Percentiles rank a stretch among this genome's conserved stretches.
Conservation (phyloP, 1,140 invertebrate genomes). For the Psix sp. region DNA sequence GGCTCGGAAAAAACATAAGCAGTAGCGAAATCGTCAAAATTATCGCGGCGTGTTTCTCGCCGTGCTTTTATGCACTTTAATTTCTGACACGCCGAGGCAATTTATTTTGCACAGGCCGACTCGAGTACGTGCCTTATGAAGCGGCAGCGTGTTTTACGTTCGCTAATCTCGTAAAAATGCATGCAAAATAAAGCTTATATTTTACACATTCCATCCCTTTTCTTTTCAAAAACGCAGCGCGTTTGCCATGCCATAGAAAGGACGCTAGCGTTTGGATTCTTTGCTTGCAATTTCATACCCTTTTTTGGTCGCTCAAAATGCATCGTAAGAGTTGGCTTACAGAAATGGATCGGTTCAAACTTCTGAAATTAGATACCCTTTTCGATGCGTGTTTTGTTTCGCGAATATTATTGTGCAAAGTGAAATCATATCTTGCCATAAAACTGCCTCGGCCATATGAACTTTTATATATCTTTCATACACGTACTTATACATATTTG, state of each 20-base stretch:
- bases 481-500: too few species aligned
- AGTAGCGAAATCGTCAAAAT: slow-evolving; percentile 19
- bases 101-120: slow-evolving; percentile 62
- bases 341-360: slow-evolving; percentile 29
- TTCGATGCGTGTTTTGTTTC: slow-evolving; percentile 5
- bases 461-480: too few species aligned
- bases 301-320: slow-evolving; percentile 35
- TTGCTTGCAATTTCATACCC: slow-evolving; percentile 41
- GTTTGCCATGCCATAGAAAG: slow-evolving; percentile 35
- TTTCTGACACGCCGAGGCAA: slow-evolving; percentile 65
- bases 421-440: slow-evolving; percentile 18
- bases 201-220: slow-evolving; percentile 61
- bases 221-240: slow-evolving; percentile 4
- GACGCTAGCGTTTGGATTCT: slow-evolving; percentile 40
- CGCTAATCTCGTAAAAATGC: slow-evolving; percentile 74
- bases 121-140: slow-evolving; percentile 66
- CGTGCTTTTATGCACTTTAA: slow-evolving; percentile 67
- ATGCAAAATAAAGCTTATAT: slow-evolving; percentile 70
- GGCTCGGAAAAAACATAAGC: neutral
- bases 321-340: slow-evolving; percentile 13
- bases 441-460: too few species aligned
- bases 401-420: slow-evolving; percentile 14
- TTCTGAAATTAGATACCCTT: slow-evolving; percentile 4
- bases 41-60: slow-evolving; percentile 19
- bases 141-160: slow-evolving; percentile 67